phyloP scores from a whole-genome alignment of 2,888 invertebrate genomes.

The Eumerus sabulonum region DNA sequence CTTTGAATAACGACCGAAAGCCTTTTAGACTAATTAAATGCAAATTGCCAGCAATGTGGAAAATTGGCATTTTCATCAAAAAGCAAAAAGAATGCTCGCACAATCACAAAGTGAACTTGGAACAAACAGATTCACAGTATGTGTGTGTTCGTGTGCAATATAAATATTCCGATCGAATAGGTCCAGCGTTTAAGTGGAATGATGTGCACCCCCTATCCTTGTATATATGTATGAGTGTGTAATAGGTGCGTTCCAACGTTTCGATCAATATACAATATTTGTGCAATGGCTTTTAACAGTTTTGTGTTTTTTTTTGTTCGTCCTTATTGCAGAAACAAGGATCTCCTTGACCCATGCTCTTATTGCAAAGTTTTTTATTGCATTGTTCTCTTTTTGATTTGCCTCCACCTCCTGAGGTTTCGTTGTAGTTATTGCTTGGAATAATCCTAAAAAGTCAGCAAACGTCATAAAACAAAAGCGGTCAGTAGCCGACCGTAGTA shows the following conservation, averaged over 20 bases:
- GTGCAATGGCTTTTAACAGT: conserved; percentile 41
- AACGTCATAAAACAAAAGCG: no score
- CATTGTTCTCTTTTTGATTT: not conserved
- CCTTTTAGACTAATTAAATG: conserved; percentile 67
- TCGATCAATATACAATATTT: conserved; percentile 19
- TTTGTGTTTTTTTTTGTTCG: conserved; percentile 12
- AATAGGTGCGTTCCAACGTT: not conserved
- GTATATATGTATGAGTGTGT: not conserved
- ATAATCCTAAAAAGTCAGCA: no score
- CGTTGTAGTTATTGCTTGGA: no score
- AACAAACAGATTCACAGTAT: conserved; percentile 7
- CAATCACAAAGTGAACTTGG: conserved; percentile 19
- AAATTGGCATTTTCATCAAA: conserved; percentile 13
- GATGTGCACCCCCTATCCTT: conserved; percentile 5
- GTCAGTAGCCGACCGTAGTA: no score
- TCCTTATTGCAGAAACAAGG: conserved; percentile 15
- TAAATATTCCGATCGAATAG: conserved; percentile 29
- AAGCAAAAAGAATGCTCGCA: conserved; percentile 7
- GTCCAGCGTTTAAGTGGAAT: conserved; percentile 24
- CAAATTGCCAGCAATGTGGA: conserved; percentile 43
- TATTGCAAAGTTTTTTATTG: conserved; percentile 21
- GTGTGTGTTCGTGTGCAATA: conserved; percentile 8
- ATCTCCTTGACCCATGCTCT: conserved; percentile 34
- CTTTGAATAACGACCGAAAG: conserved; percentile 43
- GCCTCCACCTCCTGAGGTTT: no score